A percentile compares a stretch with the other conserved stretches of the same genome.
Conservation (phyloP, 2,113 vertebrate genomes). For the Urocolius indicus region DNA sequence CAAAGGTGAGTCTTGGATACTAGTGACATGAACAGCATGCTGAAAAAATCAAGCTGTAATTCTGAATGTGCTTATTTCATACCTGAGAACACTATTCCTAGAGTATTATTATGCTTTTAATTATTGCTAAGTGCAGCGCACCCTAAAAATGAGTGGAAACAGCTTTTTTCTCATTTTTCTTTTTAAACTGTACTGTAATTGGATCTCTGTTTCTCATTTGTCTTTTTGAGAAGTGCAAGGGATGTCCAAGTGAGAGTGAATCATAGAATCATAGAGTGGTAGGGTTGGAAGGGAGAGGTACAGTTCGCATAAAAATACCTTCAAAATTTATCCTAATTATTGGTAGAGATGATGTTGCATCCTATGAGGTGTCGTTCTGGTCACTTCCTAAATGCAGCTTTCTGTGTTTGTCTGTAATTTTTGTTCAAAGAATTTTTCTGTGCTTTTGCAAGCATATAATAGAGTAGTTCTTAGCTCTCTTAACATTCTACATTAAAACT, state of each 20-base stretch:
- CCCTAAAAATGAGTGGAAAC: neutral
- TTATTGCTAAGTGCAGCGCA: neutral
- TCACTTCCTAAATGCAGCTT: neutral
- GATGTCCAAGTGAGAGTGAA: neutral
- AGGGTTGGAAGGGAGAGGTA: neutral
- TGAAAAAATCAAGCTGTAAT: neutral
- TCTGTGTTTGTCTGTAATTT: neutral
- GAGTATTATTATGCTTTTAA: neutral
- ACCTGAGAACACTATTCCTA: neutral
- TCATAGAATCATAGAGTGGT: no score
- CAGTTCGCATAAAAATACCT: neutral
- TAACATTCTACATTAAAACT: neutral
- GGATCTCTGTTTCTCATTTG: neutral
- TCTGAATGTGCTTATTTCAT: neutral
- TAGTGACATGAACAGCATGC: neutral
- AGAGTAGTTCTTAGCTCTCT: neutral
- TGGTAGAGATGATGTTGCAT: neutral
- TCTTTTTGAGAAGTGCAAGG: neutral
- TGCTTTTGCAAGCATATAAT: neutral
- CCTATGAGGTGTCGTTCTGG: neutral
- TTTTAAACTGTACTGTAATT: neutral
- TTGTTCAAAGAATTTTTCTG: neutral
- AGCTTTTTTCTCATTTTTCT: neutral
- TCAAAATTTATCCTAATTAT: neutral
- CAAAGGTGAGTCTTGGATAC: constrained; percentile 76